Evolutionary conservation across 37 sponge, comb jelly and placozoan species (phyloP).

Genomic region (Lycopodina hypogea): DNA sequence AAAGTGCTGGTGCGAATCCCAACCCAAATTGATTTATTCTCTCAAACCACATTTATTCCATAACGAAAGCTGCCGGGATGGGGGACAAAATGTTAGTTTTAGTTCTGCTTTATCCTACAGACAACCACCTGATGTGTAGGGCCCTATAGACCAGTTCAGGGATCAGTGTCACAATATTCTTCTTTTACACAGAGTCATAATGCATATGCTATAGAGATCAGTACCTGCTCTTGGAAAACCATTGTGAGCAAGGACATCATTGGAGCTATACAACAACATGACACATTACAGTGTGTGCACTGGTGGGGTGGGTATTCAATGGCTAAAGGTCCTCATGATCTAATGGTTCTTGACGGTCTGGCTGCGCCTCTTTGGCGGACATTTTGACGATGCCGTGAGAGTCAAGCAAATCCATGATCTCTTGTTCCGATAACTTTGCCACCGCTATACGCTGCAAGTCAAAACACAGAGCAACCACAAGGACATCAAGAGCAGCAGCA

Average conservation of each 20-base stretch:
- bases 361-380: neutral
- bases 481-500: no score
- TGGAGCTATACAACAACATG: neutral
- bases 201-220: neutral
- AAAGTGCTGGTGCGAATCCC: no score
- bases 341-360: neutral
- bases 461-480: no score
- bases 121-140: neutral
- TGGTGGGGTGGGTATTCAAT: no score
- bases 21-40: no score
- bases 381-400: slow-evolving; percentile 31
- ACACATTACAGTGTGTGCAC: neutral
- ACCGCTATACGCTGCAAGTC: slow-evolving; percentile 37
- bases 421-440: slow-evolving; percentile 41
- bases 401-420: slow-evolving; percentile 43
- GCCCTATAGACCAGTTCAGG: neutral
- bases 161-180: no score
- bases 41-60: no score
- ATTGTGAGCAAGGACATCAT: slow-evolving; percentile 2
- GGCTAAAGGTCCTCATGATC: slow-evolving; percentile 5
- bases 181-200: neutral
- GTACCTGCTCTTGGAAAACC: neutral
- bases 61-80: no score
- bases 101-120: neutral
- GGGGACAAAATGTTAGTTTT: no score